Evolutionary conservation across 2,797 vertebrate species (phyloP), one percentile per base, ranked within the genome.

Genomic region (Typhlichthys subterraneus): DNA sequence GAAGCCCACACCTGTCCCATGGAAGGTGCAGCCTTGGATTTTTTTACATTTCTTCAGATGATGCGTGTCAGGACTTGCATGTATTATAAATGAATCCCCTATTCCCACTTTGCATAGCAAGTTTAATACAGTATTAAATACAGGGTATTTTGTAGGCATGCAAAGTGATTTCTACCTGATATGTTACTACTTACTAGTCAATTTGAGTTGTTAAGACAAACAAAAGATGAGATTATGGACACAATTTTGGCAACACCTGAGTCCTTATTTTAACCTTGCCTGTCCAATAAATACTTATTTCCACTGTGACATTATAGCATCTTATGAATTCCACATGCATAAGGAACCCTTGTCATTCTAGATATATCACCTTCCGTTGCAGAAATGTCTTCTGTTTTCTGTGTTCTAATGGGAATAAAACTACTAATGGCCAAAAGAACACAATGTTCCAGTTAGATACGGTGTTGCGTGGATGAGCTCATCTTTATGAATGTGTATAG

Each of bases 101-200:
- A 67, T 64, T 53, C 54, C 76, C 63, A 61, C 60, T 69, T 66
- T 63, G 56, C 72, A 72, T 67, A 77, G 61, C 78, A 77, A 19
- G 63, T 85, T 89, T 77, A 75, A 67, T 72, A 80, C 73, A 79
- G 53, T 84, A 70, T 77, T 72, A 85, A 87, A 82, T 83, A 92
- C 91, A 93, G 92, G 92, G 91, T 92, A 92, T 91, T 93, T 93
- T 91, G 75, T 92, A 92, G 80, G 88, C 91, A 91, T 90, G 87
- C 83, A 85, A 84, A 82, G 69, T 63, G 57, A 83, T 87, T 90
- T 89, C 78, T 83, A 88, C 72, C 67, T 59, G 77, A 85, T 81
- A 70, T 74, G 55, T 75, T 58, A 33, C 80, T 79, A 71, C 73
- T 58, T 53, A 62, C 67, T 68, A 80, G 71, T 62, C 31, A 77